Conservation (phyloP, 2,797 vertebrate species). For the Chelmon rostratus region DNA sequence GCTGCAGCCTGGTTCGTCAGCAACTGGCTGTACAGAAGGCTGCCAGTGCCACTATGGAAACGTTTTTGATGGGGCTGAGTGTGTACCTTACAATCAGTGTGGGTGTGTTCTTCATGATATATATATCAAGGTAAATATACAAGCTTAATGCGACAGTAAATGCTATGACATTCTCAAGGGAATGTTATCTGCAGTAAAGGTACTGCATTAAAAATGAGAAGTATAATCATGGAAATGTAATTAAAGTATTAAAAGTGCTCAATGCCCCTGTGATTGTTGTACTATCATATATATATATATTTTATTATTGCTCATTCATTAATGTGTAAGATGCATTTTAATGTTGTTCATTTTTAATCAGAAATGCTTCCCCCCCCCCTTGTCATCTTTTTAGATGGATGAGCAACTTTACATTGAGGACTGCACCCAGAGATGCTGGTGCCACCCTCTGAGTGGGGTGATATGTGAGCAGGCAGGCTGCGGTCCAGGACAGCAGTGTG, state of each 20-base stretch:
- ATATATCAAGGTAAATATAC: constrained; percentile 62
- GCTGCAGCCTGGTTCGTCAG: constrained; percentile 24
- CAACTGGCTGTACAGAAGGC: constrained; percentile 37
- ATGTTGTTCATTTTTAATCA: too few species aligned
- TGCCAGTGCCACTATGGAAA: constrained; percentile 54
- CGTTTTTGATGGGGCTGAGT: constrained; percentile 49
- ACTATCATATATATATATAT: too few species aligned
- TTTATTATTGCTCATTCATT: too few species aligned
- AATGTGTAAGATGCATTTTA: too few species aligned
- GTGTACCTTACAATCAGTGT: constrained; percentile 44
- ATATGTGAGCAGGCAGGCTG: constrained; percentile 55
- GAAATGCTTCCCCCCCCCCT: too few species aligned
- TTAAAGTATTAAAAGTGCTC: too few species aligned
- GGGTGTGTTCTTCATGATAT: constrained; percentile 47
- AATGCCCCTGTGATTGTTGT: too few species aligned
- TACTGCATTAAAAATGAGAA: neutral
- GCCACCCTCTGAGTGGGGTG: constrained; percentile 43
- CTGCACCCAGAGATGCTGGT: constrained; percentile 60
- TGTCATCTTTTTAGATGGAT: constrained; percentile 20
- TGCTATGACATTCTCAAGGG: neutral
- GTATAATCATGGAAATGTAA: too few species aligned
- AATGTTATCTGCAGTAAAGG: neutral
- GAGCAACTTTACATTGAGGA: constrained; percentile 44
- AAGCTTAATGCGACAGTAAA: neutral
- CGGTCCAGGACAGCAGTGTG: constrained; percentile 24